Conservation (phyloP, 2,888 invertebrate species). For the Diloba caeruleocephala region DNA sequence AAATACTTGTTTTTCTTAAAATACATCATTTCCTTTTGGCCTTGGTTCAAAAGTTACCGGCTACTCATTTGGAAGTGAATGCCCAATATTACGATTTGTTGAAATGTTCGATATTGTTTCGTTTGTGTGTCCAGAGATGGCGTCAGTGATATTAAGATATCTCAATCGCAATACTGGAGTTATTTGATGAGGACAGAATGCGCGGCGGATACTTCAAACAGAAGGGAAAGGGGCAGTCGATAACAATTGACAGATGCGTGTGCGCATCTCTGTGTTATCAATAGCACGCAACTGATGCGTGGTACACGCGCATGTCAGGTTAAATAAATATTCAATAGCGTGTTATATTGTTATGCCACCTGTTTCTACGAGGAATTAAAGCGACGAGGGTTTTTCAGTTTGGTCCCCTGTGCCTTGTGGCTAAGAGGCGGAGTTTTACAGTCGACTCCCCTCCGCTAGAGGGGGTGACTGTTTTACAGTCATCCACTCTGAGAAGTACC, state of each 20-base stretch:
- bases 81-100: conserved; percentile 24
- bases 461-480: too few species aligned
- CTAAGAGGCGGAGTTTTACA: too few species aligned
- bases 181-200: too few species aligned
- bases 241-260: conserved; percentile 1
- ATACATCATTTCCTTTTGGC: conserved; percentile 43
- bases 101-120: conserved; percentile 4
- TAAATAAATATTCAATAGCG: conserved; percentile 12
- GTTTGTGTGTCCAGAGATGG: conserved; percentile 8
- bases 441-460: too few species aligned
- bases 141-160: neutral
- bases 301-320: conserved; percentile 2
- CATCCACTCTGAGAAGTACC: too few species aligned
- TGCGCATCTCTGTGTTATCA: conserved; percentile 22
- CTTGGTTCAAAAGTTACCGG: conserved; percentile 36
- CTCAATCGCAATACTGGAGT: neutral
- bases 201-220: conserved; percentile 3
- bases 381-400: too few species aligned
- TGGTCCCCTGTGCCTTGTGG: too few species aligned
- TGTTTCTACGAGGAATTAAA: conserved; percentile 9
- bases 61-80: conserved; percentile 18
- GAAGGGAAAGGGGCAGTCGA: conserved; percentile 11
- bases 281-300: conserved; percentile 23
- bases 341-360: conserved; percentile 9
- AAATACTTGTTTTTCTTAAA: conserved; percentile 16